phyloP scores from a whole-genome alignment of 2,797 vertebrate genomes.

The Cyprinella venusta region DNA sequence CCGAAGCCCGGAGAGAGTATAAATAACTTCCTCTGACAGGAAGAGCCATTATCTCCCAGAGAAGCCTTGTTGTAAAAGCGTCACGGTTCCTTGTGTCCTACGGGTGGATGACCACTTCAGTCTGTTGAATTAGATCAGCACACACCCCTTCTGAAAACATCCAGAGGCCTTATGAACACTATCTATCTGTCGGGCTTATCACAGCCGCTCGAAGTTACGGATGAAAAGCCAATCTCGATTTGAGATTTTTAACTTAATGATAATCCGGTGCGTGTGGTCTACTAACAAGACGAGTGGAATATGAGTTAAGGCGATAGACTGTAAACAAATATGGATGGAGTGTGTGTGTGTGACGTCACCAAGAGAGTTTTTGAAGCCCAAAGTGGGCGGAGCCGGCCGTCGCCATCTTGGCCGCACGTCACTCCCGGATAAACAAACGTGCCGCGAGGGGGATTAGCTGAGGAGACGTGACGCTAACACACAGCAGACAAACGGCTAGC shows the following conservation, averaged over 20 bases:
- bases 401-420: no score
- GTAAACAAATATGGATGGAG: no score
- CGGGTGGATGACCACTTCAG: constrained; percentile 1
- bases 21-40: constrained; percentile 65
- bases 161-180: not conserved
- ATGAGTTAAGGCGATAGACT: no score
- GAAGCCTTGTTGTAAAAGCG: constrained; percentile 20
- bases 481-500: no score
- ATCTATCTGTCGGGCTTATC: not conserved
- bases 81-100: constrained; percentile 29
- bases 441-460: no score
- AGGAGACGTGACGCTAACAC: no score
- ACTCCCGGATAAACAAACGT: no score
- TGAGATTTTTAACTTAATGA: not conserved
- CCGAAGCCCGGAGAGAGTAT: constrained; percentile 43
- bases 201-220: not conserved
- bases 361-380: no score
- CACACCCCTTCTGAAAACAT: constrained; percentile 7
- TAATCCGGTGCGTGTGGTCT: no score
- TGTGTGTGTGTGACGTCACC: no score
- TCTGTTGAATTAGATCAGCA: not conserved
- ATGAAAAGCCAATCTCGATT: not conserved
- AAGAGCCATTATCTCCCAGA: constrained; percentile 59
- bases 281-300: not conserved
- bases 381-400: no score